Evolutionary conservation across 2,888 invertebrate genomes (phyloP).

Genomic region (Sicus ferrugineus): DNA sequence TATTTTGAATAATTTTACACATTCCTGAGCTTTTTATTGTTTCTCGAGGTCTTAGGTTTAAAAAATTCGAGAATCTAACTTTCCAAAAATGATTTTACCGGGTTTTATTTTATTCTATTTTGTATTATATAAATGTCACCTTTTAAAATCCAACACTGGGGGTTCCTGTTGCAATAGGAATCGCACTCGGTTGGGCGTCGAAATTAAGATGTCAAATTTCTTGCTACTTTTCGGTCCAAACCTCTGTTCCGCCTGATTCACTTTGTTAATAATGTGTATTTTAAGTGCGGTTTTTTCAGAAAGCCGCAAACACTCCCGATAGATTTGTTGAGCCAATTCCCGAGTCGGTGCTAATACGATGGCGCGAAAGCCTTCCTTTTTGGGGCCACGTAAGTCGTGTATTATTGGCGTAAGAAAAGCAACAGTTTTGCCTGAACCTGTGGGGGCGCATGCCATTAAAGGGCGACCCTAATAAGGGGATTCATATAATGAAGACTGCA

Average conservation of each 20-base stretch:
- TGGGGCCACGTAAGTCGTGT: slow-evolving; percentile 75
- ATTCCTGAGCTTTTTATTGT: too few species aligned
- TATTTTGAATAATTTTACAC: too few species aligned
- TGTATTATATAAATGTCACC: slow-evolving; percentile 66
- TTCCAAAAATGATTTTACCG: too few species aligned
- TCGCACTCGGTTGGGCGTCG: slow-evolving; percentile 92
- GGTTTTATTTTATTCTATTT: not conserved
- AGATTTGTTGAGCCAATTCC: slow-evolving; percentile 92
- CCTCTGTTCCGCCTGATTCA: slow-evolving; percentile 76
- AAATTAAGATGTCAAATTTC: slow-evolving; percentile 89
- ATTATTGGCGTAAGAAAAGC: slow-evolving; percentile 92
- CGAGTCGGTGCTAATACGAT: slow-evolving; percentile 91
- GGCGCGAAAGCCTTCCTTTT: slow-evolving; percentile 82
- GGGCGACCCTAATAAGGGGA: slow-evolving; percentile 71
- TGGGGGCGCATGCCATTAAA: slow-evolving; percentile 93
- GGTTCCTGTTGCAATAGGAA: slow-evolving; percentile 83
- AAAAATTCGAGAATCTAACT: too few species aligned
- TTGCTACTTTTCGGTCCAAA: slow-evolving; percentile 74
- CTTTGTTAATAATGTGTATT: slow-evolving; percentile 81
- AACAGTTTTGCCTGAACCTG: slow-evolving; percentile 97
- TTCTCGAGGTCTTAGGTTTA: too few species aligned
- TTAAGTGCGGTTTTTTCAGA: slow-evolving; percentile 78
- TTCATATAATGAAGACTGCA: slow-evolving; percentile 20
- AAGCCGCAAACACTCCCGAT: slow-evolving; percentile 79
- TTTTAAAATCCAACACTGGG: slow-evolving; percentile 75